A percentile compares a stretch with the other conserved stretches of the same genome.
Evolutionary conservation across 2,888 invertebrate species (phyloP).

Genomic region (Pristionchus maxplancki): DNA sequence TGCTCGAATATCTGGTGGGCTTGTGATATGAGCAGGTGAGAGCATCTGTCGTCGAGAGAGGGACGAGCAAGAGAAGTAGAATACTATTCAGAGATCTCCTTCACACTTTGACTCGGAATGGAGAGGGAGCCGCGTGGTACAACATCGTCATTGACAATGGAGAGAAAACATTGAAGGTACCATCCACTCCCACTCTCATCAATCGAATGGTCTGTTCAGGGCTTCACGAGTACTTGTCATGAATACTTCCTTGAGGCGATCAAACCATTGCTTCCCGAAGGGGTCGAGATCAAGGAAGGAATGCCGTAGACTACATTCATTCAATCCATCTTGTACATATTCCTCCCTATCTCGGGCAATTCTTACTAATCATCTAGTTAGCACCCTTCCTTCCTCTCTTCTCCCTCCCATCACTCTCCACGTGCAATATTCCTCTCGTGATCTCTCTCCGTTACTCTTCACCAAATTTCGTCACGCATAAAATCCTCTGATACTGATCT

Average conservation of each 20-base stretch:
- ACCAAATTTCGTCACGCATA: constrained; percentile 6
- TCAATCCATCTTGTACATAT: neutral
- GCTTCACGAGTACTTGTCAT: constrained; percentile 30
- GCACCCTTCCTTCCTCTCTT: neutral
- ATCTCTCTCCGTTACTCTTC: constrained; percentile 29
- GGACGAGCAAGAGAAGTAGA: neutral
- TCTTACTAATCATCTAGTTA: neutral
- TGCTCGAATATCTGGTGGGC: constrained; percentile 44
- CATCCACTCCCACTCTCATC: no score
- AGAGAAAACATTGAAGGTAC: constrained; percentile 42
- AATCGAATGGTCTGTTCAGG: neutral
- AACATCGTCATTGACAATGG: constrained; percentile 46
- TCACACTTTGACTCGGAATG: constrained; percentile 7
- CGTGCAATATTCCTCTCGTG: constrained; percentile 22
- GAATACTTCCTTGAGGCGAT: constrained; percentile 17
- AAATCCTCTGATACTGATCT: constrained; percentile 25
- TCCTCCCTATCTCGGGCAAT: neutral
- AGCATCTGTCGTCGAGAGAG: no score
- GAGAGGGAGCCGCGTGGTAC: neutral
- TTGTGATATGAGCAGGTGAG: constrained; percentile 45
- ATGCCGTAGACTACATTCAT: neutral
- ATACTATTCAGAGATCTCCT: neutral
- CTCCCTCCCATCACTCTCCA: neutral
- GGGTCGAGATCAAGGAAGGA: neutral
- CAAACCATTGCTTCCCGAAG: neutral